Conservation (phyloP, 2,888 invertebrate genomes). For the Antheraea assamensis region DNA sequence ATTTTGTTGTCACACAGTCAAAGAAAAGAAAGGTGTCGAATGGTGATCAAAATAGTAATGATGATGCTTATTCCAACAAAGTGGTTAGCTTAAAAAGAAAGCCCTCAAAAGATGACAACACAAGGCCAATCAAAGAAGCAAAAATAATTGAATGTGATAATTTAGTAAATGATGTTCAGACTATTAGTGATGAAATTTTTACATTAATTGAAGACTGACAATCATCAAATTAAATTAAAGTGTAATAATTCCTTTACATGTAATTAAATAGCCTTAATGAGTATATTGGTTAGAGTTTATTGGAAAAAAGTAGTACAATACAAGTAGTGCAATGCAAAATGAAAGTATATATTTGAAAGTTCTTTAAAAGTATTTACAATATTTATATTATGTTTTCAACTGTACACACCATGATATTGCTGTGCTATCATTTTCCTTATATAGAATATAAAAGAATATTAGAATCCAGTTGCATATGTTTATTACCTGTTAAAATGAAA, state of each 20-base stretch:
- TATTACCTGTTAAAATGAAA: too few species aligned
- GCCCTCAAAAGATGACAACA: slow-evolving; percentile 61
- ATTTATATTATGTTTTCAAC: too few species aligned
- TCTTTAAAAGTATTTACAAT: too few species aligned
- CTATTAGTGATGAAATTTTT: slow-evolving; percentile 47
- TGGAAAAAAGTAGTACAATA: too few species aligned
- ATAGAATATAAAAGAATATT: too few species aligned
- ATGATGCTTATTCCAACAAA: slow-evolving; percentile 61
- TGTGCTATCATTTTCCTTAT: too few species aligned
- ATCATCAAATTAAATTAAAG: slow-evolving; percentile 4
- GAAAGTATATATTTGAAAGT: too few species aligned
- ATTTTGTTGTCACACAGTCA: slow-evolving; percentile 64
- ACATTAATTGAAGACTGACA: slow-evolving; percentile 60
- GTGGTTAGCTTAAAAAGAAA: slow-evolving; percentile 69
- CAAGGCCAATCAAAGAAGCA: slow-evolving; percentile 56
- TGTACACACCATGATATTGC: too few species aligned
- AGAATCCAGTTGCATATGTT: too few species aligned
- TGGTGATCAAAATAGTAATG: slow-evolving; percentile 53
- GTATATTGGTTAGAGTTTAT: too few species aligned
- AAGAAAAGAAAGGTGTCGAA: slow-evolving; percentile 68
- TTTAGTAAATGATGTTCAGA: slow-evolving; percentile 44
- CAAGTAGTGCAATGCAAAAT: too few species aligned
- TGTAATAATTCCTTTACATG: neutral
- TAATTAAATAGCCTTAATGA: neutral
- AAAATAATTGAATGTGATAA: slow-evolving; percentile 49